These are phyloP conservation scores for Leptinotarsa undecemlineata DNA, from an alignment of 1,140 invertebrate genomes.

Conservation along the genomic window DNA sequence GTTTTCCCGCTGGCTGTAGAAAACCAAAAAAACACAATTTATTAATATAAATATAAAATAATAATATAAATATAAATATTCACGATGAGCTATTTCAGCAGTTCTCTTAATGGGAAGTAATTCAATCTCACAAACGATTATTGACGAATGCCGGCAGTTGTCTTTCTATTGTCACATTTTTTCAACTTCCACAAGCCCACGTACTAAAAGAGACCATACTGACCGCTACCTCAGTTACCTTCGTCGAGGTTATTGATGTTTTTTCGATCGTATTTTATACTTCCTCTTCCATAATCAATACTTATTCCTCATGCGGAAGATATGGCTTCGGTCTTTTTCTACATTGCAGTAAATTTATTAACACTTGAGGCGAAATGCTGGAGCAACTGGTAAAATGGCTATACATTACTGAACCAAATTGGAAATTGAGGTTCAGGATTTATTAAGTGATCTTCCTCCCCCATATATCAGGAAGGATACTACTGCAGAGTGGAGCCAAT, in stretches of 20 bases:
- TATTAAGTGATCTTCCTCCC: constrained; percentile 14
- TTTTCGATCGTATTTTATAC: constrained; percentile 31
- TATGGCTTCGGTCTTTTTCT: constrained; percentile 21
- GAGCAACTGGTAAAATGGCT: constrained; percentile 15
- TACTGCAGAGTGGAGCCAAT: not conserved
- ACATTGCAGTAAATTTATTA: constrained; percentile 22
- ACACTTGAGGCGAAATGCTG: constrained; percentile 15
- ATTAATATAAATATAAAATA: too few species aligned
- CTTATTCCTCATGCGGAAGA: constrained; percentile 28
- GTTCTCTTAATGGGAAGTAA: too few species aligned
- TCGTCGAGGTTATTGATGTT: constrained; percentile 31
- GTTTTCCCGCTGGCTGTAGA: too few species aligned
- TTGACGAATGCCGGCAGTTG: too few species aligned
- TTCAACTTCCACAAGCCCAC: not conserved
- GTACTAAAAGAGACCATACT: constrained; percentile 7
- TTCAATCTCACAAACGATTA: too few species aligned
- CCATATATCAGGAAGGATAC: constrained; percentile 3
- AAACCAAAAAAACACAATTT: too few species aligned
- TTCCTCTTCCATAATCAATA: constrained; percentile 32
- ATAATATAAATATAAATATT: too few species aligned
- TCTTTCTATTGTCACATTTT: too few species aligned
- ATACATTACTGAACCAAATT: constrained; percentile 22
- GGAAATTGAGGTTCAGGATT: constrained; percentile 12
- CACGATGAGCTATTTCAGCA: too few species aligned
- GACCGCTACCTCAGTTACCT: constrained; percentile 31